Conservation (phyloP, 2,888 invertebrate genomes). For the Drosophila flavopinicola region DNA sequence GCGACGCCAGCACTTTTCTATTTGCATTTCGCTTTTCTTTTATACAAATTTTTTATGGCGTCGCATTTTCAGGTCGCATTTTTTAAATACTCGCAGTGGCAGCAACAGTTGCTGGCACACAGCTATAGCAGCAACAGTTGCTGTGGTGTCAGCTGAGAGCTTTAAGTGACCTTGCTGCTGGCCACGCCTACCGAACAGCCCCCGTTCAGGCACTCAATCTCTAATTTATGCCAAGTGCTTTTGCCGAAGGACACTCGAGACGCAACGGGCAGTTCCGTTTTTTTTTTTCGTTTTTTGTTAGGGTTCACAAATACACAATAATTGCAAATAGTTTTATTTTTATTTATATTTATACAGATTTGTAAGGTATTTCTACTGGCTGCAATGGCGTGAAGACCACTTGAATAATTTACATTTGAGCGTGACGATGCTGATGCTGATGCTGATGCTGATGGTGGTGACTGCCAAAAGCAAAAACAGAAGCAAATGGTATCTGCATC, state of each 20-base stretch:
- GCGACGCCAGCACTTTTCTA: slow-evolving; percentile 61
- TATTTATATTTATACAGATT: neutral
- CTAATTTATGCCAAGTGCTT: slow-evolving; percentile 71
- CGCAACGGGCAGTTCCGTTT: slow-evolving; percentile 62
- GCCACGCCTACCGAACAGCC: slow-evolving; percentile 28
- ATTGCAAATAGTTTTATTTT: slow-evolving; percentile 35
- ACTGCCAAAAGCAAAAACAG: slow-evolving; percentile 25
- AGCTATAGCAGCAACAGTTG: slow-evolving; percentile 58
- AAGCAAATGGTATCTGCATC: slow-evolving; percentile 43
- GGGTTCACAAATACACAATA: slow-evolving; percentile 23
- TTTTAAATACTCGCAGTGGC: slow-evolving; percentile 62
- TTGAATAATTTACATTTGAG: slow-evolving; percentile 76
- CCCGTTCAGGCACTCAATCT: slow-evolving; percentile 53
- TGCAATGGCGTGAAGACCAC: slow-evolving; percentile 73
- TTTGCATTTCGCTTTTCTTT: slow-evolving; percentile 78
- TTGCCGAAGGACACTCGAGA: slow-evolving; percentile 58
- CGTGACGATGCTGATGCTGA: slow-evolving; percentile 3
- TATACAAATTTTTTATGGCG: slow-evolving; percentile 44
- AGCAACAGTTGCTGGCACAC: slow-evolving; percentile 50
- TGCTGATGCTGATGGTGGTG: slow-evolving; percentile 42
- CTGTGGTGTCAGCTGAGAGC: slow-evolving; percentile 21
- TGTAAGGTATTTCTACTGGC: slow-evolving; percentile 12
- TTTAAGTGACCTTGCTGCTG: slow-evolving; percentile 61
- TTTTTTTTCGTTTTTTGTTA: slow-evolving; percentile 7
- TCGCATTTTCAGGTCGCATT: slow-evolving; percentile 50